A percentile compares a stretch with the other conserved stretches of the same genome.
Conservation (phyloP, 2,888 invertebrate genomes). For the Melangyna quadrimaculata region DNA sequence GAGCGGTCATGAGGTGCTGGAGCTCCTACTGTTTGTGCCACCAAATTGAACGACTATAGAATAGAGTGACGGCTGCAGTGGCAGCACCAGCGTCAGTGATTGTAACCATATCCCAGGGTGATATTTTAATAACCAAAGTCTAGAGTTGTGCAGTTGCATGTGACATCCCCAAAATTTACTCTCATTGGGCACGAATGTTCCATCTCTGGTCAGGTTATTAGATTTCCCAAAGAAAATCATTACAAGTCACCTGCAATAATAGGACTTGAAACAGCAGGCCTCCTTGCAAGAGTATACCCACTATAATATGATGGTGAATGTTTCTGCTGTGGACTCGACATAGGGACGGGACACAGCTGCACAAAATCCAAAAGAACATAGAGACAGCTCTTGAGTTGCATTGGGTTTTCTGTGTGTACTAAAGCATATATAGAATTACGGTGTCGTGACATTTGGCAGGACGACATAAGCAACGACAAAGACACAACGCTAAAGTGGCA, state of each 20-base stretch:
- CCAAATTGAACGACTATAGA: conserved; percentile 18
- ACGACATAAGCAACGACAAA: conserved; percentile 38
- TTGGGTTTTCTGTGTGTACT: conserved; percentile 25
- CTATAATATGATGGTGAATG: conserved; percentile 24
- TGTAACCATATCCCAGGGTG: conserved; percentile 70
- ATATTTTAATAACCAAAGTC: conserved; percentile 71
- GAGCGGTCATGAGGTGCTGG: conserved; percentile 65
- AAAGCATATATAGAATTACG: conserved; percentile 47
- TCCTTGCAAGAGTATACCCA: conserved; percentile 57
- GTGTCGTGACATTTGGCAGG: conserved; percentile 69
- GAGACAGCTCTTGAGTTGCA: conserved; percentile 51
- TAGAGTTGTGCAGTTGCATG: conserved; percentile 55
- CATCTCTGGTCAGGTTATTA: conserved; percentile 55
- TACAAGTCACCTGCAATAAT: conserved; percentile 58
- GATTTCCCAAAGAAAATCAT: conserved; percentile 67
- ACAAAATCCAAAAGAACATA: not conserved
- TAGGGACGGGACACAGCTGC: conserved; percentile 41
- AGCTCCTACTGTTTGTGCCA: conserved; percentile 61
- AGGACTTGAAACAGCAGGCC: conserved; percentile 49
- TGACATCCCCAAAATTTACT: conserved; percentile 66
- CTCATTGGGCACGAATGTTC: conserved; percentile 48
- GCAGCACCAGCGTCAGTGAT: conserved; percentile 54
- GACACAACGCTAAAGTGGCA: conserved; percentile 38
- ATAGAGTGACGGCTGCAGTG: conserved; percentile 55
- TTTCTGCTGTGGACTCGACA: conserved; percentile 61